Percentiles rank a stretch among this genome's conserved stretches.
These are phyloP conservation scores for Halcyon smyrnensis DNA, from an alignment of 2,797 vertebrate genomes.

Conservation along the genomic window DNA sequence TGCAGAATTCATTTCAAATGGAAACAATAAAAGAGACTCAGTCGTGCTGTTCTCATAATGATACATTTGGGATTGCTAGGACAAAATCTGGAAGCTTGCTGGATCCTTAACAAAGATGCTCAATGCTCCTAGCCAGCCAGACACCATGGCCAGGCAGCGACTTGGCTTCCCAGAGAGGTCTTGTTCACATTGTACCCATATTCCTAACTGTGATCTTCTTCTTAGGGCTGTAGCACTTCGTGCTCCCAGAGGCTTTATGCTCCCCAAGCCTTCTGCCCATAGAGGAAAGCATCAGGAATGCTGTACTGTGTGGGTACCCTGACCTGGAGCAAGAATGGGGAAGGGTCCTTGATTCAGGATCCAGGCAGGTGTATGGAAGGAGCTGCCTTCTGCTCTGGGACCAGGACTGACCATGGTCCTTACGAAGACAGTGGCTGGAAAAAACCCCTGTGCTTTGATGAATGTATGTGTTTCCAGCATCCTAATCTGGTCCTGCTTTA, in stretches of 20 bases:
- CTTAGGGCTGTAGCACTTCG: not conserved
- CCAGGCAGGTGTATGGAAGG: fast-evolving
- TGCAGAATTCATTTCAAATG: not conserved
- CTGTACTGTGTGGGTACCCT: not conserved
- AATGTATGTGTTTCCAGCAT: not conserved
- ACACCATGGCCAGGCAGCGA: not conserved
- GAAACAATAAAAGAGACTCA: slow-evolving; percentile 37
- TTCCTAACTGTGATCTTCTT: not conserved
- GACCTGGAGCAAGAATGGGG: not conserved
- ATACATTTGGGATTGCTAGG: not conserved
- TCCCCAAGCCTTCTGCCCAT: not conserved
- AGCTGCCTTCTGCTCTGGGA: not conserved
- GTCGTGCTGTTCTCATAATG: not conserved
- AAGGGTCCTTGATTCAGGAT: not conserved
- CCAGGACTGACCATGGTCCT: not conserved
- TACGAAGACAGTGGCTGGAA: not conserved
- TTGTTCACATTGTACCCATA: not conserved
- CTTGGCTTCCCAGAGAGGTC: not conserved
- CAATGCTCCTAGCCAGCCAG: not conserved
- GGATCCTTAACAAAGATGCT: not conserved
- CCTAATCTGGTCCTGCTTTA: not conserved
- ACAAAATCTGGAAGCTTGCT: not conserved
- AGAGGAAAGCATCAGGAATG: not conserved
- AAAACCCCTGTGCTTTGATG: not conserved
- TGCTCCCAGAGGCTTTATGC: fast-evolving